Evolutionary conservation across 2,888 invertebrate species (phyloP), one percentile per base, ranked within the genome.

Genomic region (Acleris literana): DNA sequence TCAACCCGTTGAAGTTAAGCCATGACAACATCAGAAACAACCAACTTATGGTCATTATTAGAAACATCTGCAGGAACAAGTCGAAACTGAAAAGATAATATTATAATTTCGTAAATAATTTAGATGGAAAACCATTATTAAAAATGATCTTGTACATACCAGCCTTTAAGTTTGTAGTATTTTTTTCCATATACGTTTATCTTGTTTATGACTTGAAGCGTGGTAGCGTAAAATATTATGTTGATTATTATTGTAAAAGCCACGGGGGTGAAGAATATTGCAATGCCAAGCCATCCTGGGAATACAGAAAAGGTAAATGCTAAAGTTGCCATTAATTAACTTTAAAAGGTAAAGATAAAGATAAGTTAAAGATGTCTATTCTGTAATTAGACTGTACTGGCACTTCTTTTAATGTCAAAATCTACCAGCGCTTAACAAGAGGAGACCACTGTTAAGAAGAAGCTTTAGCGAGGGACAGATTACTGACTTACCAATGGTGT

Each of bases 161-260:
- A 97, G 86, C 97, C 96, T 84, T 96, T 96, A 69, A 97, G 92
- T 87, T 97, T 97, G 77, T 97, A 96, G 78, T 97, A 97, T 76
- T 97, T 97, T 73, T 97, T 93, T 54, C 97, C 97, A 82, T 97
- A 97, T 4, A 96, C 96, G 78, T 96, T 95, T 91, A 97, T 96
- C 71, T 96, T 93, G 78, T 95, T 96, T 64, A 97, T 96, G 29
- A 96, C 94, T 83, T 96, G 95, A 33, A 96, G 90, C 22, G 97
- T 97, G 18, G 97, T 96, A 11, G 95, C 93, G 77, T 96, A 96
- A 80, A 97, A 97, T 82, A 96, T 97, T 68, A 97, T 89, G 81
- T 97, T 95, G 70, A 96, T 94, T 66, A 97, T 83, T 71, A 97
- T 94, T 4, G 96, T 96, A 76, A 96, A 96, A 0, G 96, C 96